Evolutionary conservation across 2,113 vertebrate species (phyloP), one percentile per base, ranked within the genome.

Genomic region (Seriola aureovittata): DNA sequence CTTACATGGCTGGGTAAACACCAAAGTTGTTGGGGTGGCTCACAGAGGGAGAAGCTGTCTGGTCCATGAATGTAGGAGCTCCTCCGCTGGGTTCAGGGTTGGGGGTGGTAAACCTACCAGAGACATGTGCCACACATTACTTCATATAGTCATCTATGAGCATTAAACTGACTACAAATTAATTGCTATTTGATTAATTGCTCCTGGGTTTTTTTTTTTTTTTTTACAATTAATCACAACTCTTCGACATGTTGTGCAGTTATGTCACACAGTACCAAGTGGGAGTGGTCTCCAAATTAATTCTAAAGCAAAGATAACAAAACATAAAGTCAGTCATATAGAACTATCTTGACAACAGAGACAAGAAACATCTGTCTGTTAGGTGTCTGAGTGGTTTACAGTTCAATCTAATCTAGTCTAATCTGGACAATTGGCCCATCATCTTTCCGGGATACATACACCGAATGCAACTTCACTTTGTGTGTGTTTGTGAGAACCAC

Each of bases 1-100:
- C 97, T 96, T 93, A 98, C 97, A 97, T 97, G 40, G 96, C 89
- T 0, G 96, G 68, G 79, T 96, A 98, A 80, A 97, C 94, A 76
- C 93, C 93, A 78, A 97, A 98, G 91, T 85, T 96, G 75, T 95
- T 93, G 76, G 95, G 95, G 72, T 96, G 94, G 90, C 95, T 95
- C 75, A 96, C 96, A 0, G 92, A 88, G 0, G 97, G 97, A 0
- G 97, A 97, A 2, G 96, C 91, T 0, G 96, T 96, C 88, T 98
- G 98, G 85, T 99, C 98, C 97, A 99, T 97, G 92, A 97, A 99
- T 1, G 95, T 93, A 73, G 95, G 81, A 25, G 94, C 94, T 62
- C 93, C 94, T 1, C 94, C 85, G 0, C 92, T 85, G 8, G 96
- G 92, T 65, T 99, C 98, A 0, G 96, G 94, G 58, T 96, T 97